phyloP scores from a whole-genome alignment of 2,888 invertebrate species.

The Saturnia pavonia region DNA sequence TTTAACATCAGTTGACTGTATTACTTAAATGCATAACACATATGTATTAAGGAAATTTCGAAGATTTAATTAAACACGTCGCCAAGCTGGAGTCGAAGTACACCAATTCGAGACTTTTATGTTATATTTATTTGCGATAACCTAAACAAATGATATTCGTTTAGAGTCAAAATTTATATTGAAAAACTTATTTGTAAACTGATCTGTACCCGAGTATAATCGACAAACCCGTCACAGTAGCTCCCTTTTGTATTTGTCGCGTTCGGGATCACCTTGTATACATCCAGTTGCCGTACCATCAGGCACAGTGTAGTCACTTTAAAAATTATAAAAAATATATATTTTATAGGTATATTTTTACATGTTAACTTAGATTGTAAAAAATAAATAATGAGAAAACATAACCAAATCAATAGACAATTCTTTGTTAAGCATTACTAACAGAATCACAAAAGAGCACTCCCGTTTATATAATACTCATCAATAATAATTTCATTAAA shows the following conservation, averaged over 20 bases:
- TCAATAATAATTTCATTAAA: conserved; percentile 83
- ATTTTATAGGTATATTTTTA: no score
- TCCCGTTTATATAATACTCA: conserved; percentile 76
- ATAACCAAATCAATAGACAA: background rate
- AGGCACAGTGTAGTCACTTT: no score
- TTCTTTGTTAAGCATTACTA: background rate
- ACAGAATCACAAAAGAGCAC: conserved; percentile 63
- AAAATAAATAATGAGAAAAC: background rate
- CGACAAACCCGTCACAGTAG: no score
- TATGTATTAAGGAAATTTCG: background rate
- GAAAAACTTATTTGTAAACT: no score
- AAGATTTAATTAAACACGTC: background rate
- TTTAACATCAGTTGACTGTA: background rate
- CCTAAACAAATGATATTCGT: background rate
- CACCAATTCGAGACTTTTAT: background rate
- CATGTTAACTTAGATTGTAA: no score
- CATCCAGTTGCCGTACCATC: no score
- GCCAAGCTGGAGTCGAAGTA: no score
- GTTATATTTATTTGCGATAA: background rate
- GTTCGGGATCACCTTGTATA: no score
- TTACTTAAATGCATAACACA: background rate
- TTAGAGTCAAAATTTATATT: background rate
- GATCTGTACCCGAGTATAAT: no score
- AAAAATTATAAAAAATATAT: no score
- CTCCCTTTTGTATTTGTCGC: no score